phyloP scores from a whole-genome alignment of 2,888 invertebrate genomes.

The Pristionchus mayeri region DNA sequence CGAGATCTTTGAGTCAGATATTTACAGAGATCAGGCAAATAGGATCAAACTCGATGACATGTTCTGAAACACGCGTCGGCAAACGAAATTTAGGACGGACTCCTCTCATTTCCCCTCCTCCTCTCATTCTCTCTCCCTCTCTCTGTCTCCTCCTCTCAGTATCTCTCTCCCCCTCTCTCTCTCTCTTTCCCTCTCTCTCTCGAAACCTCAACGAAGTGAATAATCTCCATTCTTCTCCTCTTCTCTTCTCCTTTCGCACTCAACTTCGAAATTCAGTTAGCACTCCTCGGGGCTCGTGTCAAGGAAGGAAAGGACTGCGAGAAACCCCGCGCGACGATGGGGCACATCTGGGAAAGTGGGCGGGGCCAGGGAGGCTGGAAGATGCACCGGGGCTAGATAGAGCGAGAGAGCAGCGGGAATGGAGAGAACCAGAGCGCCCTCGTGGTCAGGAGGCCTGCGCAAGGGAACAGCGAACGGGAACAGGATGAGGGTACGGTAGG shows the following conservation, averaged over 20 bases:
- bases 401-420: too few relatives aligned
- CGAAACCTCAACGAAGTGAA: constrained; percentile 7
- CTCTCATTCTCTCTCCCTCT: not conserved
- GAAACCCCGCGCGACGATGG: not conserved
- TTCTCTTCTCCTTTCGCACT: not conserved
- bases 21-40: too few relatives aligned
- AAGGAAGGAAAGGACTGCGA: not conserved
- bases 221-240: constrained; percentile 45
- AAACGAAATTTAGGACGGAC: too few relatives aligned
- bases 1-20: not conserved
- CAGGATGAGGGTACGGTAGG: too few relatives aligned
- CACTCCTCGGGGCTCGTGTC: not conserved
- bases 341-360: not conserved
- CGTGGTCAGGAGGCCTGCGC: too few relatives aligned
- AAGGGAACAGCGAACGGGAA: too few relatives aligned
- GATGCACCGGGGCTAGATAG: too few relatives aligned
- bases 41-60: too few relatives aligned
- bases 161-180: not conserved
- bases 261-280: constrained; percentile 27
- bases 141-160: not conserved
- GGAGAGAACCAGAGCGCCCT: too few relatives aligned
- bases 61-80: too few relatives aligned
- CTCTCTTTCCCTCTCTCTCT: not conserved
- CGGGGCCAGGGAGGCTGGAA: too few relatives aligned
- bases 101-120: not conserved